Evolutionary conservation across 2,113 vertebrate species (phyloP).

Genomic region (Donacobius atricapilla): DNA sequence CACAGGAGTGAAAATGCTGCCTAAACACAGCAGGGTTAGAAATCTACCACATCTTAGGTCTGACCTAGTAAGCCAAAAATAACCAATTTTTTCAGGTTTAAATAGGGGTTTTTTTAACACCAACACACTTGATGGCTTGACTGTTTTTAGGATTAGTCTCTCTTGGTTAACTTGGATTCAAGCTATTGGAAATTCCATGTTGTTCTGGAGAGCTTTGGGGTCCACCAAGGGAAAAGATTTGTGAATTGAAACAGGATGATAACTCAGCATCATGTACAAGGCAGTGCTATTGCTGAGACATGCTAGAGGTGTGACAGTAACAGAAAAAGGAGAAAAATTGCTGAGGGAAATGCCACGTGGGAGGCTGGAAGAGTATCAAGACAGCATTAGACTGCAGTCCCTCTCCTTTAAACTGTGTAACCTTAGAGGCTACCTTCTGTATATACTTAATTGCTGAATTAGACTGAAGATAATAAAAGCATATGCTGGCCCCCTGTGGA

Average conservation of each 20-base stretch:
- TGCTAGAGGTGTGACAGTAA: background rate
- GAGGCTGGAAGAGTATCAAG: background rate
- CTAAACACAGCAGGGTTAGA: background rate
- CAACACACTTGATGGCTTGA: background rate
- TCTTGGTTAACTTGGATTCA: background rate
- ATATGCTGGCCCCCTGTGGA: background rate
- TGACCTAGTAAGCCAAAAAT: background rate
- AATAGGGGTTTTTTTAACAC: background rate
- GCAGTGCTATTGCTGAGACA: background rate
- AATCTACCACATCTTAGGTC: background rate
- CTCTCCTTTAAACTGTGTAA: background rate
- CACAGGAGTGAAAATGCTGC: background rate
- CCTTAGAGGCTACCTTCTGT: background rate
- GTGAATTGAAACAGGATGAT: background rate
- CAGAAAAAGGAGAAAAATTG: background rate
- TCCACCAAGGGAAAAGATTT: background rate
- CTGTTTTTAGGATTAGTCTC: background rate
- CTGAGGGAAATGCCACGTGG: accelerated
- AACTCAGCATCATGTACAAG: background rate
- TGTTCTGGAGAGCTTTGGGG: background rate
- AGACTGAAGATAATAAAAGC: background rate
- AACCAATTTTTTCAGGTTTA: background rate
- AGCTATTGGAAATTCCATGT: background rate
- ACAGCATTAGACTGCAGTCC: background rate
- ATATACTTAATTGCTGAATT: background rate